Conservation (phyloP, 2,888 invertebrate genomes). For the Listrodromus nycthemerus region DNA sequence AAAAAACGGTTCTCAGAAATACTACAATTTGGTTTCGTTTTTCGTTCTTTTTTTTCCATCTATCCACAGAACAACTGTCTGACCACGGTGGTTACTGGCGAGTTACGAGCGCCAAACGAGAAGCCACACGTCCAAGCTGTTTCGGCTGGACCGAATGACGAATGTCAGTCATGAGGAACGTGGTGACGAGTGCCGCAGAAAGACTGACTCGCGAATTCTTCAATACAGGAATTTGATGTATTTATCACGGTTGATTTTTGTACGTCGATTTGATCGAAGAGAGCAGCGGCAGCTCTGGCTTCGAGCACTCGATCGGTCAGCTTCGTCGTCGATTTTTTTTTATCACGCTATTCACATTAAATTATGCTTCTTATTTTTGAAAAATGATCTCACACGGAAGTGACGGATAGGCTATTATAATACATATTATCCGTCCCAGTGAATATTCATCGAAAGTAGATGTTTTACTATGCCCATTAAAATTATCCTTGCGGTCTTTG, state of each 20-base stretch:
- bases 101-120: constrained; percentile 41
- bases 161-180: constrained; percentile 2
- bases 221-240: background rate
- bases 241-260: background rate
- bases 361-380: background rate
- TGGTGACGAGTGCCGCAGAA: background rate
- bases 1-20: background rate
- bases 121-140: constrained; percentile 29
- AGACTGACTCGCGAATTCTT: constrained; percentile 14
- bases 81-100: constrained; percentile 73
- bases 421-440: background rate
- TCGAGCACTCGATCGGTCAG: background rate
- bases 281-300: background rate
- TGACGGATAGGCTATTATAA: background rate
- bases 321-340: background rate
- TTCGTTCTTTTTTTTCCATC: constrained; percentile 20
- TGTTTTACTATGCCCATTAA: background rate
- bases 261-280: background rate
- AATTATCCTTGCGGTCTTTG: background rate
- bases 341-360: background rate
- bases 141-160: background rate
- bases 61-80: constrained; percentile 73
- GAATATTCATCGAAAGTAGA: background rate
- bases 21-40: background rate
- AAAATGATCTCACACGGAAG: background rate